These are phyloP conservation scores for Hypolimnas misippus DNA, from an alignment of 2,888 invertebrate species.

Conservation along the genomic window DNA sequence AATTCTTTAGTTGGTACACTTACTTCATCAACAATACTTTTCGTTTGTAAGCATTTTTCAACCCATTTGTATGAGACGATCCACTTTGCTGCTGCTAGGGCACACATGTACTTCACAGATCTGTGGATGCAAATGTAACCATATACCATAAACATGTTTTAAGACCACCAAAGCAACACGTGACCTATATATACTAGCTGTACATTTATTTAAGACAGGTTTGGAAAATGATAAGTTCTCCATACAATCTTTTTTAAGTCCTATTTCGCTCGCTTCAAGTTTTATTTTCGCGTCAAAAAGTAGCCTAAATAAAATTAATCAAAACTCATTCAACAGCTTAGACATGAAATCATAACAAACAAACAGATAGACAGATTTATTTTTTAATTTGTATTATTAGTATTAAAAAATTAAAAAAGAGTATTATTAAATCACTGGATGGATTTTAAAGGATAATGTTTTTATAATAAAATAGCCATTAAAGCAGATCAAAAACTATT, in stretches of 20 bases:
- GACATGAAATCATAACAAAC: no score
- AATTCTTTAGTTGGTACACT: conserved; percentile 23
- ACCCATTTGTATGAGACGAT: conserved; percentile 84
- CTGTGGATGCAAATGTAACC: conserved; percentile 48
- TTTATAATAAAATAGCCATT: not conserved
- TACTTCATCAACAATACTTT: conserved; percentile 75
- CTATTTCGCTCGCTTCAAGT: no score
- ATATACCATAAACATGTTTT: not conserved
- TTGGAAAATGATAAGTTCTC: no score
- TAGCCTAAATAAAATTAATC: no score
- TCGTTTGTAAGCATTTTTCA: conserved; percentile 68
- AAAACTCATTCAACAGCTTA: no score
- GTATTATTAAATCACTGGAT: not conserved
- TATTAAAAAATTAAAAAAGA: not conserved
- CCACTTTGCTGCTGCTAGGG: conserved; percentile 84
- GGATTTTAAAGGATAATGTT: not conserved
- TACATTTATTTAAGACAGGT: no score
- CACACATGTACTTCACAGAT: conserved; percentile 83
- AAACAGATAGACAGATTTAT: no score
- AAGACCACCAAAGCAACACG: no score
- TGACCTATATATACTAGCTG: no score
- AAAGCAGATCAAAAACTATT: not conserved
- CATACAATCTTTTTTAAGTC: no score
- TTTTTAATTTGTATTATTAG: no score
- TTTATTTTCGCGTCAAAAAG: no score